Evolutionary conservation across 1,140 invertebrate genomes (phyloP).

Genomic region (Tetraneura akinire): DNA sequence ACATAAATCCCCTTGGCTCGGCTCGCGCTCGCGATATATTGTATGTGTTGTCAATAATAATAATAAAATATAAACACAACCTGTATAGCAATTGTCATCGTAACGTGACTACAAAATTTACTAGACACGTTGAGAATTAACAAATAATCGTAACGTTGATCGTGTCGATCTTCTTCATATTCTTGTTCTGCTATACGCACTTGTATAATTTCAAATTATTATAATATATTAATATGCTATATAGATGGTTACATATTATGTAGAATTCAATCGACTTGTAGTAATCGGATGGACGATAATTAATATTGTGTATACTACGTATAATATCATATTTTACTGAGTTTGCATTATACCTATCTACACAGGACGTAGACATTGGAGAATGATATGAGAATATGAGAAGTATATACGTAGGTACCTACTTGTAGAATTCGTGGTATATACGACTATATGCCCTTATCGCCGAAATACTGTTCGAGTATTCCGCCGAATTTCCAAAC

Average conservation of each 20-base stretch:
- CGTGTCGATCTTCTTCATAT: background rate
- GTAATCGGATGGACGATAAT: too few species aligned
- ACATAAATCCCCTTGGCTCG: constrained; percentile 32
- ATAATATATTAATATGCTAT: too few species aligned
- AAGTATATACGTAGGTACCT: background rate
- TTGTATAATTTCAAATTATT: constrained; percentile 9
- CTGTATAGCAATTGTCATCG: constrained; percentile 17
- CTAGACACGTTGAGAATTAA: constrained; percentile 43
- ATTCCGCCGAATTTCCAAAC: background rate
- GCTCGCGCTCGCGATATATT: background rate
- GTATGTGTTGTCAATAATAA: constrained; percentile 40
- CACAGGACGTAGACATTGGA: too few species aligned
- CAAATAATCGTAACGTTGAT: background rate
- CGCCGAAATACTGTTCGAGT: background rate
- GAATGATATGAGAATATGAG: too few species aligned
- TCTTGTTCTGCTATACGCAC: background rate
- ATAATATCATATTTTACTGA: too few species aligned
- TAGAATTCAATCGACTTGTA: background rate
- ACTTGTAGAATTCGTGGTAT: background rate
- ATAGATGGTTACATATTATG: background rate
- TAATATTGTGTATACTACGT: too few species aligned
- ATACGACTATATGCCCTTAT: constrained; percentile 7
- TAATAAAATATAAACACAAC: constrained; percentile 40
- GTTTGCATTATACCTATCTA: too few species aligned
- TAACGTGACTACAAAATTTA: constrained; percentile 39